Base-by-base conservation (phyloP, 2,113 vertebrate genomes). In the Aptenodytes patagonicus region DNA sequence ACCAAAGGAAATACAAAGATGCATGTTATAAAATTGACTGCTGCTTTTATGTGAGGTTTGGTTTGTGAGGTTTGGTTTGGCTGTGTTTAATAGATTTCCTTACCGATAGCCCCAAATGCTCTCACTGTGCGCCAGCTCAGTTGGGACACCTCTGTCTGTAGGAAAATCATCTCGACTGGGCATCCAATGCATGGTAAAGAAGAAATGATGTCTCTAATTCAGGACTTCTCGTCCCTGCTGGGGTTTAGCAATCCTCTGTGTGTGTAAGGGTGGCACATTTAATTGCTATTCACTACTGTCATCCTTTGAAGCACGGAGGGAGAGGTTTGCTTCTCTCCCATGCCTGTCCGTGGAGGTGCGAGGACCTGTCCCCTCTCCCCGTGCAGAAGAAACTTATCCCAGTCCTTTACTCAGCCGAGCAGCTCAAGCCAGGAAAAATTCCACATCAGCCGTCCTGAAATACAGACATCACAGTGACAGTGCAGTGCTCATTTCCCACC, bases 321-420 rank as follows among this genome's bases (percentile, higher is more conserved):
- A 26, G 28, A 16, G 20, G 4, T 73, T 55, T 52, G 44, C 17
- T 14, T 31, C 52, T 49, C 8, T 61, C 71, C 71, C 11, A 3
- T 2, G 7, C 13, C 69, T 34, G 55, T 8, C 55, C 8, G 0
- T 1, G 72, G 73, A 66, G 57, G 8, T 32, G 32, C 1, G 2
- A 49, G 78, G 64, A 44, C n/a, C 12, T 3, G 42, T 32, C 22
- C 21, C 40, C 25, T 49, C 49, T 34, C 1, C 1, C 26, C 3
- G 0, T 17, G 44, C 83, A 17, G 18, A 20, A 54, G 49, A 57
- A 5, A 17, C 9, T 71, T 4, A 42, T 21, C 73, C 85, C 78
- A 29, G 8, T 7, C 60, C 77, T 69, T 61, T 14, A 4, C 7
- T 68, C 17, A 3, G 31, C 70, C 1, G 1, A 69, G 69, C 34